Base-by-base conservation (phyloP, 2,797 vertebrate genomes). In the Setipinna tenuifilis region DNA sequence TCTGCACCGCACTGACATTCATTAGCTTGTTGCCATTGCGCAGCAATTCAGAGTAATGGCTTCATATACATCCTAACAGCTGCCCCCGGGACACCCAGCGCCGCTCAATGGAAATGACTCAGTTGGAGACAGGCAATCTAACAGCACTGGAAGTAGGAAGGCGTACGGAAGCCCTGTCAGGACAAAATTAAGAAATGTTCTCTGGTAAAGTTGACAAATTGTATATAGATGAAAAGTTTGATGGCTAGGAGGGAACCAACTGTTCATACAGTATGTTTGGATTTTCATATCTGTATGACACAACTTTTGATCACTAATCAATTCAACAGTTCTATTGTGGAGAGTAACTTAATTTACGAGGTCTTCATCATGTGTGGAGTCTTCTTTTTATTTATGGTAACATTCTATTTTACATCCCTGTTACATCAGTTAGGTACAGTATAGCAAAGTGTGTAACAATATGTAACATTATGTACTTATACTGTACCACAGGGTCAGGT, bases 21-120 rank as follows among this genome's bases (percentile, higher is more conserved):
- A 71, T 71, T 71, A 71, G 65, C 65, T 71, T 71, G 65, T 71
- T 71, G 65, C 65, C 28, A 71, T 71, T 25, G 14, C 25, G 16
- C 65, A 71, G 65, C 65, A 71, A 71, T 71, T 71, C 65, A 71
- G 65, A 71, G 65, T 71, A 71, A 71, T 71, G 65, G 25, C 65
- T 71, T 71, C 25, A 71, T 71, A 71, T 71, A 71, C 65, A 71
- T 71, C 65, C 65, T 35, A 35, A 71, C 65, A 35, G 28, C 14
- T 4, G 65, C 35, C 65, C 65, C 6, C 6, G 28, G 65, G 65
- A 31, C 14, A 16, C 11, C 10, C 28, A 71, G 65, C 65, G 31
- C 65, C 28, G 65, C 65, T 31, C 65, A 31, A 31, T 71, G 65
- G 6, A 4, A 71, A 71, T 14, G 28, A 25, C 65, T 71, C 65